Conservation (phyloP, 2,888 invertebrate genomes). For the Masnerella sp. region DNA sequence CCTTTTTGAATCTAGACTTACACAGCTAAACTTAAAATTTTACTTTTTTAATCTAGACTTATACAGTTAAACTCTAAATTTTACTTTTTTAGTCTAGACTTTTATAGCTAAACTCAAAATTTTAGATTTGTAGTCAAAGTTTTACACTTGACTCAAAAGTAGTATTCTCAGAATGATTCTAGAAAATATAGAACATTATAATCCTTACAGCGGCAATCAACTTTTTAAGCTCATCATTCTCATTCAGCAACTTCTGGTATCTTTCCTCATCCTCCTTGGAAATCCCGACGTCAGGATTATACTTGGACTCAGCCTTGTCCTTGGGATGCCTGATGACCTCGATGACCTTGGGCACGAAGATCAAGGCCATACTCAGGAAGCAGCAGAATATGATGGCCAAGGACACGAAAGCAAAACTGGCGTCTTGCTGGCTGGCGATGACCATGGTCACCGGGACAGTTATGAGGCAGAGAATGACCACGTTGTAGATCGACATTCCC, state of each 20-base stretch:
- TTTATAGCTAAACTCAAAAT: too few relatives aligned
- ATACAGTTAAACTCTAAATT: too few relatives aligned
- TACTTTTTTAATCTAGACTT: too few relatives aligned
- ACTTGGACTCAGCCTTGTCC: slow-evolving; percentile 92
- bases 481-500: slow-evolving; percentile 99
- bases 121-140: too few relatives aligned
- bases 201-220: slow-evolving; percentile 93
- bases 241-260: slow-evolving; percentile 93
- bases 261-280: slow-evolving; percentile 96
- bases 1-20: too few relatives aligned
- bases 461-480: slow-evolving; percentile 97
- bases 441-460: slow-evolving; percentile 98
- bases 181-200: too few relatives aligned
- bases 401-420: slow-evolving; percentile 97
- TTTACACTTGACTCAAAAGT: too few relatives aligned
- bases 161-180: too few relatives aligned
- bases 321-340: slow-evolving; percentile 93
- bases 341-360: slow-evolving; percentile 98
- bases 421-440: slow-evolving; percentile 98
- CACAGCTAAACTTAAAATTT: too few relatives aligned
- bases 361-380: slow-evolving; percentile 98
- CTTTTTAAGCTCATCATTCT: slow-evolving; percentile 97
- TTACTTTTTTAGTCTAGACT: too few relatives aligned
- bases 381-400: slow-evolving; percentile 98
- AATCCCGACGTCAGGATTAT: slow-evolving; percentile 88